phyloP scores from a whole-genome alignment of 2,888 invertebrate genomes.

The Yponomeuta cagnagella region DNA sequence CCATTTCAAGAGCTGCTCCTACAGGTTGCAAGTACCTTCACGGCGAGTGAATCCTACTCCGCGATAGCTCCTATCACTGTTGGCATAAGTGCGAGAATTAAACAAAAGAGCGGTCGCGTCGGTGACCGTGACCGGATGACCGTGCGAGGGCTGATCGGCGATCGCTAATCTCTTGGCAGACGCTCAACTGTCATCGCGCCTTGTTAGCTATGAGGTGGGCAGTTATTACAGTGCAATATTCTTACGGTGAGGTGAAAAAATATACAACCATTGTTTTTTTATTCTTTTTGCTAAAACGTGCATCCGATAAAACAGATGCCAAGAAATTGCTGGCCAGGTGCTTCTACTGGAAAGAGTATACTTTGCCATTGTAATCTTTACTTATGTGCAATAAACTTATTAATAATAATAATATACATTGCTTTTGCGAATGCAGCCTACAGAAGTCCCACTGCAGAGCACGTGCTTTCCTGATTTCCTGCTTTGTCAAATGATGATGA shows the following conservation, averaged over 20 bases:
- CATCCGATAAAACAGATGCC: background rate
- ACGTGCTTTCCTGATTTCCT: too few species aligned
- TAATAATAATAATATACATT: too few species aligned
- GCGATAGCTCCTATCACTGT: too few species aligned
- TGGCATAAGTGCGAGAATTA: too few species aligned
- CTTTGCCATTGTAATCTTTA: too few species aligned
- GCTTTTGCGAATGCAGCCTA: too few species aligned
- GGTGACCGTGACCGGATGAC: background rate
- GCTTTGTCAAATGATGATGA: too few species aligned
- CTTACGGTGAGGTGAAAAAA: background rate
- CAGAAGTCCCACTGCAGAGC: too few species aligned
- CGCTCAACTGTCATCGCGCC: constrained; percentile 51
- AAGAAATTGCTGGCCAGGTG: too few species aligned
- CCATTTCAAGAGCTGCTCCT: background rate
- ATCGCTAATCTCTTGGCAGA: constrained; percentile 63
- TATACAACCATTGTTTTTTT: background rate
- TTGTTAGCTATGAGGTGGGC: constrained; percentile 20
- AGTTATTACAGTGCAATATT: constrained; percentile 3
- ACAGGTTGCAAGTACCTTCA: background rate
- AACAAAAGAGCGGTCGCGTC: background rate
- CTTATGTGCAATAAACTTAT: too few species aligned
- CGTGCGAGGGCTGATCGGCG: constrained; percentile 23
- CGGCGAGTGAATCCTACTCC: background rate
- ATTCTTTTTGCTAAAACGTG: background rate
- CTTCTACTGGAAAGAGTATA: too few species aligned